Conservation (phyloP, 2,113 vertebrate genomes). For the Aspidoscelis tigris region DNA sequence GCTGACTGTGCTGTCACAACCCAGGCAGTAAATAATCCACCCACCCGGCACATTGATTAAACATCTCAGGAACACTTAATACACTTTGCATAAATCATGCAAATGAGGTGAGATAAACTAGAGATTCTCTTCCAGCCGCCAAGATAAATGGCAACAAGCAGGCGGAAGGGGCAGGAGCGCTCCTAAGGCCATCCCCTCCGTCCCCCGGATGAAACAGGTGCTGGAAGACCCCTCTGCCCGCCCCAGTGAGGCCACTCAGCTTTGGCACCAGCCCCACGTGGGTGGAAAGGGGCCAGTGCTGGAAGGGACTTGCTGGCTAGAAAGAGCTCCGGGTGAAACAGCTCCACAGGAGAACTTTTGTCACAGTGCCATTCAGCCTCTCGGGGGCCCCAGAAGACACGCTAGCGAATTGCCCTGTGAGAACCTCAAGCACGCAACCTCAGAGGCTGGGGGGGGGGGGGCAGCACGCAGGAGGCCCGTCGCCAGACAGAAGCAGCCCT, state of each 20-base stretch:
- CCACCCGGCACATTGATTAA: neutral
- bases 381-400: no score
- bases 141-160: neutral
- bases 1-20: neutral
- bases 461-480: no score
- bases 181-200: neutral
- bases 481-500: no score
- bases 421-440: no score
- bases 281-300: no score
- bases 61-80: slow-evolving; percentile 20
- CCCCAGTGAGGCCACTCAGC: neutral
- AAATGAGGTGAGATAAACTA: neutral
- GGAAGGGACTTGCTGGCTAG: no score
- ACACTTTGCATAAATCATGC: slow-evolving; percentile 9
- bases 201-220: neutral
- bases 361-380: no score
- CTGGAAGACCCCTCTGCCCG: neutral
- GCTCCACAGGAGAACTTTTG: no score
- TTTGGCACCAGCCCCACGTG: no score
- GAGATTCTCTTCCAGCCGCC: slow-evolving; percentile 2
- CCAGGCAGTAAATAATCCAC: slow-evolving; percentile 14
- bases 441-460: no score
- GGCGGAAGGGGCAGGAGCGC: neutral
- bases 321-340: no score
- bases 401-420: no score